A percentile compares a stretch with the other conserved stretches of the same genome.
Evolutionary conservation across 2,113 vertebrate species (phyloP).

Genomic region (Scytalopus superciliaris): DNA sequence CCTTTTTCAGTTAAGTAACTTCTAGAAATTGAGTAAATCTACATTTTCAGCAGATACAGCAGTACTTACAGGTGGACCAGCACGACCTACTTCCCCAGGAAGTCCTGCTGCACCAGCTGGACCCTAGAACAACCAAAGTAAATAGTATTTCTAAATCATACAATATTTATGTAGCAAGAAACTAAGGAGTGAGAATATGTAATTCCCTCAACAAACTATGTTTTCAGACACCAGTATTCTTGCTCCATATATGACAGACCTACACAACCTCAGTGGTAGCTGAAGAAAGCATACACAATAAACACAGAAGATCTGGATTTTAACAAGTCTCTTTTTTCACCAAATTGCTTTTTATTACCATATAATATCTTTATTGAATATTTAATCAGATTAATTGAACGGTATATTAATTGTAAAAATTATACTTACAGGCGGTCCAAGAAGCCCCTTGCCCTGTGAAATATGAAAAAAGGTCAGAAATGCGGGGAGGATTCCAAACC

Average conservation of each 20-base stretch:
- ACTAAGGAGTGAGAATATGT: not conserved
- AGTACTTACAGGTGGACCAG: slow-evolving; percentile 87
- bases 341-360: not conserved
- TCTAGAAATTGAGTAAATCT: not conserved
- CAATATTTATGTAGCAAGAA: not conserved
- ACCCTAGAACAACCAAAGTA: slow-evolving; percentile 77
- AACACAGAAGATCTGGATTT: not conserved
- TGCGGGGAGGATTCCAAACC: not conserved
- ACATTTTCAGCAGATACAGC: not conserved
- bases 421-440: slow-evolving; percentile 86
- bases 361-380: not conserved
- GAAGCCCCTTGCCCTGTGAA: slow-evolving; percentile 86
- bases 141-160: not conserved
- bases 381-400: not conserved
- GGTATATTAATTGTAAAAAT: not conserved
- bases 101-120: slow-evolving; percentile 88
- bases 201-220: not conserved
- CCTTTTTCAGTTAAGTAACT: not conserved
- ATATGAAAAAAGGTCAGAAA: slow-evolving; percentile 14
- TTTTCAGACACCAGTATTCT: not conserved
- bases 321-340: not conserved
- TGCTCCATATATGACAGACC: not conserved
- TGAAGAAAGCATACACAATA: not conserved
- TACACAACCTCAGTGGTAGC: not conserved
- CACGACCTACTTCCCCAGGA: slow-evolving; percentile 87